phyloP scores from a whole-genome alignment of 92 coral and sea anemone species.

The Anthopleura xanthogrammica region DNA sequence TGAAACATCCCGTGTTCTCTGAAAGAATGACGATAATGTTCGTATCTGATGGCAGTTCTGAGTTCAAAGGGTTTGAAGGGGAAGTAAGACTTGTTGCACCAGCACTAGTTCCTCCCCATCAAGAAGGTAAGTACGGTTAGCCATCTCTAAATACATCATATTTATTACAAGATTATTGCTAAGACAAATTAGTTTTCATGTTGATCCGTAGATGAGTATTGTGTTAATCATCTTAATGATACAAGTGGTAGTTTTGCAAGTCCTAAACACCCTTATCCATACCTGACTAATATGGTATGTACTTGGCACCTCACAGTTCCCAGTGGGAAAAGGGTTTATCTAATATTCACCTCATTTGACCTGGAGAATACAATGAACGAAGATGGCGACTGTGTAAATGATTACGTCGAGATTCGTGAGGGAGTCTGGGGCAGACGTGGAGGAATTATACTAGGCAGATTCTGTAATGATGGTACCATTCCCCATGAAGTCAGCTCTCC shows the following conservation, averaged over 20 bases:
- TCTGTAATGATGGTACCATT: slow-evolving; percentile 40
- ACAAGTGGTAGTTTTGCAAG: slow-evolving; percentile 25
- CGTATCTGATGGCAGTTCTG: slow-evolving; percentile 11
- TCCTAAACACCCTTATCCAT: slow-evolving; percentile 16
- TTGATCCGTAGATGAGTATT: not conserved
- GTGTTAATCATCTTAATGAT: slow-evolving; percentile 16
- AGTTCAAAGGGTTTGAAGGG: slow-evolving; percentile 27
- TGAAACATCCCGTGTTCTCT: not conserved
- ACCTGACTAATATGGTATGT: slow-evolving; percentile 6
- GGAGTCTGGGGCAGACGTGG: slow-evolving; percentile 28
- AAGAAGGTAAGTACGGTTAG: not conserved
- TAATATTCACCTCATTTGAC: slow-evolving; percentile 12
- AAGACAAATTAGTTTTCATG: not conserved
- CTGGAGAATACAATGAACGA: slow-evolving; percentile 16
- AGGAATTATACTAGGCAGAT: slow-evolving; percentile 37
- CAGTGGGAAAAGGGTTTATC: slow-evolving; percentile 8
- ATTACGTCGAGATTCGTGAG: slow-evolving; percentile 50
- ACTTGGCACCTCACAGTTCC: slow-evolving; percentile 30
- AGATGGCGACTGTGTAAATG: slow-evolving; percentile 24
- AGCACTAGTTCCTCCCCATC: not conserved
- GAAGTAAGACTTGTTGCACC: slow-evolving; percentile 25
- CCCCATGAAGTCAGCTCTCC: slow-evolving; percentile 56
- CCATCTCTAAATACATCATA: not conserved
- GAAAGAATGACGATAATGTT: slow-evolving; percentile 11
- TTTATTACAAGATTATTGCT: not conserved